These are phyloP conservation scores for Papilio demoleus DNA, from an alignment of 2,888 invertebrate genomes.

Conservation along the genomic window DNA sequence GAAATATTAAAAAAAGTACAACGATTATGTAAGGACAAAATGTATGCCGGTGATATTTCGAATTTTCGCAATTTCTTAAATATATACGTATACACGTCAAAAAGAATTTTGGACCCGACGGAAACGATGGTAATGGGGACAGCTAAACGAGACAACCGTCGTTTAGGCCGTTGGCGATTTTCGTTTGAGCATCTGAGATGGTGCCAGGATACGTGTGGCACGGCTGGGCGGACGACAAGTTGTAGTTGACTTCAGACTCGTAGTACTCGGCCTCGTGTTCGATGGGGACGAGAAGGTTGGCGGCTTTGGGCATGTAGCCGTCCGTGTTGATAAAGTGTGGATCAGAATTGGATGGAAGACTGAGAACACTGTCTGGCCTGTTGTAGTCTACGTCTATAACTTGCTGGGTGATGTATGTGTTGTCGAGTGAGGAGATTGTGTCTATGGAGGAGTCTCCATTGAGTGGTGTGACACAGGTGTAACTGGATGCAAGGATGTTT, in stretches of 20 bases:
- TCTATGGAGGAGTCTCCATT: slow-evolving; percentile 74
- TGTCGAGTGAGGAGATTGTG: slow-evolving; percentile 70
- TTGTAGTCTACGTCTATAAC: slow-evolving; percentile 71
- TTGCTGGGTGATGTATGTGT: slow-evolving; percentile 69
- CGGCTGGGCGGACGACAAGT: slow-evolving; percentile 71
- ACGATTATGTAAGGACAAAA: slow-evolving; percentile 50
- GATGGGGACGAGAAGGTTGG: slow-evolving; percentile 78
- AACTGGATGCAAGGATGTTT: slow-evolving; percentile 78
- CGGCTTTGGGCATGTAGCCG: slow-evolving; percentile 74
- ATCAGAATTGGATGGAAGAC: slow-evolving; percentile 67
- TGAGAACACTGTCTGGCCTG: slow-evolving; percentile 76
- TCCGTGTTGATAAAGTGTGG: slow-evolving; percentile 69
- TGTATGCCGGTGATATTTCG: slow-evolving; percentile 73
- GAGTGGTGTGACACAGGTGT: slow-evolving; percentile 72
- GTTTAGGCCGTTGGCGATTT: slow-evolving; percentile 83
- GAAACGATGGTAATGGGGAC: slow-evolving; percentile 43
- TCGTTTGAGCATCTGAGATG: slow-evolving; percentile 72
- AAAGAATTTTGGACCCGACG: slow-evolving; percentile 76
- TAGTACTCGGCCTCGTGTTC: slow-evolving; percentile 82
- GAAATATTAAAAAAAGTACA: slow-evolving; percentile 43
- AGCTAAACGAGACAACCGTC: slow-evolving; percentile 86
- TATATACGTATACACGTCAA: slow-evolving; percentile 76
- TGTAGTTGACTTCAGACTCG: slow-evolving; percentile 81
- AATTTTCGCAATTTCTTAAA: slow-evolving; percentile 68
- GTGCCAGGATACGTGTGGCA: slow-evolving; percentile 82